Evolutionary conservation across 2,113 vertebrate genomes (phyloP).

Genomic region (Ancistrus triradiatus): DNA sequence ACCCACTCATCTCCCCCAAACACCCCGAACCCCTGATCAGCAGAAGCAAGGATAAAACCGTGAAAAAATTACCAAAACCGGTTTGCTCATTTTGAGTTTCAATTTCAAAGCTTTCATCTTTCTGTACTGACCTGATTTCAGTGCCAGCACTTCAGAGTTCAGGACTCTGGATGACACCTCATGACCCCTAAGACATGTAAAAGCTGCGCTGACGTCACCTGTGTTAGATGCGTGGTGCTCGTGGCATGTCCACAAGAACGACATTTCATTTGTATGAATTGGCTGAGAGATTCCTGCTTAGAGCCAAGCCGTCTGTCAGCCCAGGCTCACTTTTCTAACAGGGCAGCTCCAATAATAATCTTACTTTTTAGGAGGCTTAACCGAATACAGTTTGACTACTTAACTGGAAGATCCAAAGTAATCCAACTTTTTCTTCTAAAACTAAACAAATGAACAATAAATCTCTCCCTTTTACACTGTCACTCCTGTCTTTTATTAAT

Average conservation of each 20-base stretch:
- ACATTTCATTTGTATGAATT: conserved; percentile 48
- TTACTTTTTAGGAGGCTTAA: conserved; percentile 33
- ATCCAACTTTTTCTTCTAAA: conserved; percentile 24
- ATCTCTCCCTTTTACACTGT: background rate
- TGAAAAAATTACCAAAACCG: too few relatives aligned
- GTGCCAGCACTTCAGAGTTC: too few relatives aligned
- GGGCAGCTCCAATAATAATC: conserved; percentile 43
- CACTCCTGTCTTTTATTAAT: background rate
- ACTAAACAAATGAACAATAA: conserved; percentile 18
- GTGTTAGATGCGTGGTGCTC: conserved; percentile 21
- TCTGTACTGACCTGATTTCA: too few relatives aligned
- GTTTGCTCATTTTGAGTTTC: too few relatives aligned
- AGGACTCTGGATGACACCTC: background rate
- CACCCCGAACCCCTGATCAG: too few relatives aligned
- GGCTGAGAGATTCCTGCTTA: conserved; percentile 34
- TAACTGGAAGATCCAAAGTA: conserved; percentile 38
- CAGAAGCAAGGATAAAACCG: too few relatives aligned
- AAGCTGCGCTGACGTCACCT: conserved; percentile 22
- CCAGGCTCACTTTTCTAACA: conserved; percentile 29
- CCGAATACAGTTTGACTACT: conserved; percentile 38
- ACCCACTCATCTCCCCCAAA: too few relatives aligned
- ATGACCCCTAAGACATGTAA: conserved; percentile 26
- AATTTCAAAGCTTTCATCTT: too few relatives aligned
- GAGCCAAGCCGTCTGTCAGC: conserved; percentile 48
- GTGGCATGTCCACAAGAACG: conserved; percentile 36